phyloP scores from a whole-genome alignment of 2,888 invertebrate species.

The Anaspis maculata region DNA sequence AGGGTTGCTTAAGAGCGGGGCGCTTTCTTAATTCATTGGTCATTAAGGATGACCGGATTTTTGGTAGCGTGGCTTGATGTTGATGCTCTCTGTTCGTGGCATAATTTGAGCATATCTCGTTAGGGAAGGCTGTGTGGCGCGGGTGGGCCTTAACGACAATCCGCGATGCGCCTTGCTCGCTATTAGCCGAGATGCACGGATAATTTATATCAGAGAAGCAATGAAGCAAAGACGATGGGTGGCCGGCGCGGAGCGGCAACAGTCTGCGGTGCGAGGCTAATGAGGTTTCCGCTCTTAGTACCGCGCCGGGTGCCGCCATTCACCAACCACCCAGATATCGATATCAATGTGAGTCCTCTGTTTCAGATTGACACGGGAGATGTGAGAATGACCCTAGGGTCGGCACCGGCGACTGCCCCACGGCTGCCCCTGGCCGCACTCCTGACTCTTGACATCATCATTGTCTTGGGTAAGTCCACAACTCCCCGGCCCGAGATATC shows the following conservation, averaged over 20 bases:
- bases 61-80: constrained; percentile 28
- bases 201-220: constrained; percentile 37
- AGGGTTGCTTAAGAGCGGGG: constrained; percentile 25
- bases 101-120: constrained; percentile 39
- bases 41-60: constrained; percentile 37
- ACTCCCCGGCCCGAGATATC: not conserved
- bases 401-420: too few relatives aligned
- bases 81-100: constrained; percentile 36
- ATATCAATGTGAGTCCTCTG: constrained; percentile 20
- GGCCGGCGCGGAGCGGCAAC: constrained; percentile 25
- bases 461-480: constrained; percentile 16
- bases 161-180: constrained; percentile 33
- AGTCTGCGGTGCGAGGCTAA: constrained; percentile 28
- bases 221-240: constrained; percentile 32
- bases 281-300: constrained; percentile 28
- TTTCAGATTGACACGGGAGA: constrained; percentile 23
- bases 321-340: constrained; percentile 16
- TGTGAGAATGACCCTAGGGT: constrained; percentile 21
- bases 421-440: constrained; percentile 13
- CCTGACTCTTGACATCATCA: constrained; percentile 14
- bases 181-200: constrained; percentile 27
- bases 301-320: constrained; percentile 22
- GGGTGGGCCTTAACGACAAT: constrained; percentile 39
- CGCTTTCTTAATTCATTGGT: constrained; percentile 37
- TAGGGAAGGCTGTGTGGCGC: constrained; percentile 33